Conservation (phyloP, 2,113 vertebrate species). For the Sciurus niger region DNA sequence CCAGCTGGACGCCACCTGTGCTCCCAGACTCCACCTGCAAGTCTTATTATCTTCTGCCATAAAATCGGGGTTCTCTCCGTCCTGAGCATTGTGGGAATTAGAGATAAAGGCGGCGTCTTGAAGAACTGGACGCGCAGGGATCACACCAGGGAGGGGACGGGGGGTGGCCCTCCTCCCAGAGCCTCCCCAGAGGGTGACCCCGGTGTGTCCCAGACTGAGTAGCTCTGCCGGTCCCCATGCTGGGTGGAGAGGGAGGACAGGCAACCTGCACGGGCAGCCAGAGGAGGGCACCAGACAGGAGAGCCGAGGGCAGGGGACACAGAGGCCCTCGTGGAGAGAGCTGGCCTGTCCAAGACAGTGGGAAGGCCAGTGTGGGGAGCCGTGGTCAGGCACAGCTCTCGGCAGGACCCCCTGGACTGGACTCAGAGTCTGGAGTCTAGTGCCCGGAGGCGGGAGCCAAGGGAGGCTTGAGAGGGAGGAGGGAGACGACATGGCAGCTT, state of each 20-base stretch:
- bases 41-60: not conserved
- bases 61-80: not conserved
- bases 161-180: not conserved
- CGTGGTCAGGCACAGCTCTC: not conserved
- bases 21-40: not conserved
- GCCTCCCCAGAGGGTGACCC: fast-evolving
- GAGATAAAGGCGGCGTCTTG: not conserved
- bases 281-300: not conserved
- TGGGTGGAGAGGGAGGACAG: not conserved
- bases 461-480: not conserved
- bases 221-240: fast-evolving
- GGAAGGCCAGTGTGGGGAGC: not conserved
- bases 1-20: not conserved
- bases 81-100: not conserved
- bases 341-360: fast-evolving
- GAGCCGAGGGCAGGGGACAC: no score
- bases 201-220: fast-evolving
- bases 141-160: not conserved
- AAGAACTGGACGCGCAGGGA: not conserved
- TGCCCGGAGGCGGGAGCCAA: not conserved
- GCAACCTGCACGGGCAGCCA: not conserved
- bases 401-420: not conserved
- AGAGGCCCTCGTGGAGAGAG: no score
- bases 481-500: no score
- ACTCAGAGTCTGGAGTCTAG: not conserved